These are phyloP conservation scores for Gallinago paraguaiae DNA, from an alignment of 2,113 vertebrate genomes.

Conservation along the genomic window DNA sequence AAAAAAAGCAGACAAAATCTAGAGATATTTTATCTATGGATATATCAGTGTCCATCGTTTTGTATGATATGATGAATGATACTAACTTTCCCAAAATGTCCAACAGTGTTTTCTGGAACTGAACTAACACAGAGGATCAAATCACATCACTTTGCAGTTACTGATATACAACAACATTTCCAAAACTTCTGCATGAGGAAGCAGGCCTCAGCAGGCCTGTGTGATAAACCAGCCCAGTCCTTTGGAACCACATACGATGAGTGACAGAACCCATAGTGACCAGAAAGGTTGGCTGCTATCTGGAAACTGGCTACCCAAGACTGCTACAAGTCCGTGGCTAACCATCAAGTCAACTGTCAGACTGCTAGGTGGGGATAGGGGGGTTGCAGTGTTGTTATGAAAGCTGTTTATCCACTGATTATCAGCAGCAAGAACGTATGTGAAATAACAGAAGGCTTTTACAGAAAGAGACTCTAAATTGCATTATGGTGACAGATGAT, in stretches of 20 bases:
- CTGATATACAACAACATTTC: neutral
- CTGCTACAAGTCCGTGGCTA: slow-evolving; percentile 17
- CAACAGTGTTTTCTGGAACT: neutral
- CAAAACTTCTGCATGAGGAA: neutral
- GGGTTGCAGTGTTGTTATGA: slow-evolving; percentile 41
- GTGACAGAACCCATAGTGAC: neutral
- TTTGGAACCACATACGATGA: neutral
- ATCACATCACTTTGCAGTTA: neutral
- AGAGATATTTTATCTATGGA: neutral
- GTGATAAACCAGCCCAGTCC: neutral
- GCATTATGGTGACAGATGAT: neutral
- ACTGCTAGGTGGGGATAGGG: neutral
- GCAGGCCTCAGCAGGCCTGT: neutral
- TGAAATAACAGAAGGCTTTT: slow-evolving; percentile 49
- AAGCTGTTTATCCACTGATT: slow-evolving; percentile 63
- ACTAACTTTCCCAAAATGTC: neutral
- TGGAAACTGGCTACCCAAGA: neutral
- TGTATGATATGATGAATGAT: neutral
- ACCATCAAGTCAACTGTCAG: slow-evolving; percentile 53
- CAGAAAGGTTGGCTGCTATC: neutral
- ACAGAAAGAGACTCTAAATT: slow-evolving; percentile 8
- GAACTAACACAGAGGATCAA: neutral
- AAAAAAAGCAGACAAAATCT: neutral
- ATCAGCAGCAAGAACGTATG: slow-evolving; percentile 17
- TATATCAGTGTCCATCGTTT: neutral